Conservation (phyloP, 2,888 invertebrate species). For the Mythimna vitellina region DNA sequence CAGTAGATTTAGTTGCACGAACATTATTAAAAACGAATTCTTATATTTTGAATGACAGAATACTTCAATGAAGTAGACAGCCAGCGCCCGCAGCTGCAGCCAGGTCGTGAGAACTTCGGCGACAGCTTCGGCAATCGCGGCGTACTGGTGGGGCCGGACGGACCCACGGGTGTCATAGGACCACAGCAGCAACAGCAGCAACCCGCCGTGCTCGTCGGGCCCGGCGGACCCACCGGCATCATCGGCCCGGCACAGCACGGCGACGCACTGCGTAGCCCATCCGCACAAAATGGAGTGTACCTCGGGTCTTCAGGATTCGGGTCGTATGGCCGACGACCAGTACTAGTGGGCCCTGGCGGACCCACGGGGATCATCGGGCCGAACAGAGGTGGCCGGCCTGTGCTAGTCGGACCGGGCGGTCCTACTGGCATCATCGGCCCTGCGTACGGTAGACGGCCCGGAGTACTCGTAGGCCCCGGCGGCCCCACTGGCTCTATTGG, state of each 20-base stretch:
- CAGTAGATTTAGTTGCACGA: no score
- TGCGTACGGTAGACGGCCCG: slow-evolving; percentile 72
- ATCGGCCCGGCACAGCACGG: slow-evolving; percentile 66
- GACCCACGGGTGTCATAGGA: slow-evolving; percentile 61
- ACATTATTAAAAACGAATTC: not conserved
- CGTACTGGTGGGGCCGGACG: slow-evolving; percentile 71
- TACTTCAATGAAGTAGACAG: slow-evolving; percentile 83
- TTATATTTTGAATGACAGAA: slow-evolving; percentile 68
- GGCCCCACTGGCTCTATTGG: slow-evolving; percentile 78
- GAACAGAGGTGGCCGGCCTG: slow-evolving; percentile 57
- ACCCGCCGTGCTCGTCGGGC: slow-evolving; percentile 61
- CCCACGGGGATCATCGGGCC: slow-evolving; percentile 77
- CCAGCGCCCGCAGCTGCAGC: slow-evolving; percentile 76
- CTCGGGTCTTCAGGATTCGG: slow-evolving; percentile 78
- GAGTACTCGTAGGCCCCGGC: slow-evolving; percentile 82
- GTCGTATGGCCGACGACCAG: slow-evolving; percentile 64
- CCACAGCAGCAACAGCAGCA: slow-evolving; percentile 36
- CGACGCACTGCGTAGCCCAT: slow-evolving; percentile 72
- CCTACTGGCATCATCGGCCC: slow-evolving; percentile 74
- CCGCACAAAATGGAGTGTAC: slow-evolving; percentile 78
- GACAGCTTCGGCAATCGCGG: slow-evolving; percentile 56
- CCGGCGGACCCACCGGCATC: slow-evolving; percentile 68
- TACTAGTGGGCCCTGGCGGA: slow-evolving; percentile 87
- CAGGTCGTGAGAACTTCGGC: slow-evolving; percentile 71
- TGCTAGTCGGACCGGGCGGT: slow-evolving; percentile 85